Conservation (phyloP, 2,888 invertebrate genomes). For the Phortica magna region DNA sequence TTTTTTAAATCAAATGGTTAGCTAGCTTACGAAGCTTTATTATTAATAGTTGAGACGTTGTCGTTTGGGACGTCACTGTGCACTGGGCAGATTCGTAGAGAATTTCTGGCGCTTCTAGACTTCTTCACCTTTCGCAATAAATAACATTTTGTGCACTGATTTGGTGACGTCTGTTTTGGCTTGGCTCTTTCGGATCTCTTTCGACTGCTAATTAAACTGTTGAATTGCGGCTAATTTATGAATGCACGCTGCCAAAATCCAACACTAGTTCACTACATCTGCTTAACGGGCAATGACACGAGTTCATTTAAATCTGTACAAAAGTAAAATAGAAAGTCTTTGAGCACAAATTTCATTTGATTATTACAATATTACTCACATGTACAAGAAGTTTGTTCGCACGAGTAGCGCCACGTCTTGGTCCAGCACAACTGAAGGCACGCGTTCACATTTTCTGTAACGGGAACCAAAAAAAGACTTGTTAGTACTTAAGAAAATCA, state of each 20-base stretch:
- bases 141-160: neutral
- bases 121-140: neutral
- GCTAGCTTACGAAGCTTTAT: neutral
- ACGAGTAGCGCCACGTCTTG: neutral
- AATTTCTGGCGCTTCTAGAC: neutral
- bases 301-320: neutral
- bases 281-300: neutral
- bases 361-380: neutral
- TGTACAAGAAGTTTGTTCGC: neutral
- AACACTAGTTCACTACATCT: neutral
- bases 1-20: neutral
- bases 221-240: constrained; percentile 1
- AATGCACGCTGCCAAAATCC: neutral
- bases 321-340: constrained; percentile 41
- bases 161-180: neutral
- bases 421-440: neutral
- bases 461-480: constrained; percentile 2
- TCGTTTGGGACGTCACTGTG: constrained; percentile 4
- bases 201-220: neutral
- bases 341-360: constrained; percentile 17
- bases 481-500: constrained; percentile 27
- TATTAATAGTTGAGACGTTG: constrained; percentile 40
- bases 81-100: neutral
- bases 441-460: constrained; percentile 1
- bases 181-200: neutral